Conservation (phyloP, 1,140 invertebrate genomes). For the Dendrolimus punctatus region DNA sequence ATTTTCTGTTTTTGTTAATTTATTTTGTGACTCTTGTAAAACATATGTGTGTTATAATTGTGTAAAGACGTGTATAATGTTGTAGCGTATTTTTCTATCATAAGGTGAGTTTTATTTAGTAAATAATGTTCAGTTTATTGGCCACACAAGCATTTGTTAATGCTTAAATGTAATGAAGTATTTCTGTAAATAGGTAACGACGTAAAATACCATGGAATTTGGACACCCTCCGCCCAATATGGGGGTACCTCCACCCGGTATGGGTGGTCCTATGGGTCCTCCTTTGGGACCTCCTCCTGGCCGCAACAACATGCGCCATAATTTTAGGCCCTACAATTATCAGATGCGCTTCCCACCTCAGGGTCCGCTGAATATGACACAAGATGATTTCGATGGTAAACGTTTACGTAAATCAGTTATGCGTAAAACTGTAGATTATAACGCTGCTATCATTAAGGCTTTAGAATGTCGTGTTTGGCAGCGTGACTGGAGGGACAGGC, state of each 20-base stretch:
- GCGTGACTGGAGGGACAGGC: constrained; percentile 88
- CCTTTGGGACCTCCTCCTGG: constrained; percentile 21
- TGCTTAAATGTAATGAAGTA: constrained; percentile 27
- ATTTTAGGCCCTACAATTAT: constrained; percentile 72
- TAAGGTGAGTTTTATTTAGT: constrained; percentile 45
- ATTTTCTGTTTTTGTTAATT: constrained; percentile 21
- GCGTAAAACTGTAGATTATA: constrained; percentile 98
- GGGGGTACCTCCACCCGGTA: constrained; percentile 50
- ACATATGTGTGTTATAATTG: constrained; percentile 27
- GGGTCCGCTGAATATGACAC: constrained; percentile 76
- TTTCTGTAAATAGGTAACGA: constrained; percentile 67
- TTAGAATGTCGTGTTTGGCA: constrained; percentile 96
- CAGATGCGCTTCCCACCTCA: constrained; percentile 71
- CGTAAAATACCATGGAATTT: constrained; percentile 63
- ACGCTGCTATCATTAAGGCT: constrained; percentile 94
- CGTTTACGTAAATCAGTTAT: constrained; percentile 95
- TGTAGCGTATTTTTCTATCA: constrained; percentile 37
- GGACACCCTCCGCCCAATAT: constrained; percentile 65
- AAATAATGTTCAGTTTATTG: constrained; percentile 9
- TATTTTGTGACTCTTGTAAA: constrained; percentile 15
- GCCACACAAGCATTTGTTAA: constrained; percentile 5
- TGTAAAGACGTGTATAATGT: constrained; percentile 46
- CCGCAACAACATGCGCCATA: constrained; percentile 60
- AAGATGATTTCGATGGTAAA: constrained; percentile 96
- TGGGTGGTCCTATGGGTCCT: too few relatives aligned